Evolutionary conservation across 2,888 invertebrate species (phyloP), one percentile per base, ranked within the genome.

Genomic region (Phyllotreta striolata): DNA sequence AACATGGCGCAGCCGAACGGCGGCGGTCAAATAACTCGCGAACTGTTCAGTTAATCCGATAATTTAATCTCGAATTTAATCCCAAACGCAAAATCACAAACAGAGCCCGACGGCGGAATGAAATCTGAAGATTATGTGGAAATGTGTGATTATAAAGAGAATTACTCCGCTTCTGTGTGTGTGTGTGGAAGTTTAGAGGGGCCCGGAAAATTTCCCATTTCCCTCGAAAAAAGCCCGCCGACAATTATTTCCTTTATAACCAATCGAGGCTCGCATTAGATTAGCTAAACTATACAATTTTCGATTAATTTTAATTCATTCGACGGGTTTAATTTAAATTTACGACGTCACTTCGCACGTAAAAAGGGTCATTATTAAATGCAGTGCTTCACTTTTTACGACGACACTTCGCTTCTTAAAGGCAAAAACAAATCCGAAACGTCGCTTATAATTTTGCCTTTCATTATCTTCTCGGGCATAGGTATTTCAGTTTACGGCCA

Each of bases 41-140:
- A 74, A 73, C 72, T 69, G 73, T 71, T 74, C 70, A 68, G 71
- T 71, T 74, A 73, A 75, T 72, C 74, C 74, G 72, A 74, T 75
- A 73, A 76, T 71, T 71, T 74, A 74, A 73, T 72, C 72, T 72
- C 67, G 70, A 72, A 64, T 73, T 60, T 70, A 70, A 70, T 65
- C 67, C 66, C 57, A 55, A 66, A 67, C 56, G 63, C 61, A 63
- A 66, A 67, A 67, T 70, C 67, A 63, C 63, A 63, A 65, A 62
- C 66, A 66, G 54, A 58, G 55, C 60, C 60, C 44, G 57, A 41
- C 49, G 54, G 62, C 55, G 54, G 62, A 58, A 65, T 65, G 65
- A 65, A 65, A 62, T 62, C 65, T 58, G 62, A 65, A 65, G 62
- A 65, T 65, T 65, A 62, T 65, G 54, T 57, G 55, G 49, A 62